A percentile compares a stretch with the other conserved stretches of the same genome.
Conservation (phyloP, 2,888 invertebrate genomes). For the Teleiodes luculella region DNA sequence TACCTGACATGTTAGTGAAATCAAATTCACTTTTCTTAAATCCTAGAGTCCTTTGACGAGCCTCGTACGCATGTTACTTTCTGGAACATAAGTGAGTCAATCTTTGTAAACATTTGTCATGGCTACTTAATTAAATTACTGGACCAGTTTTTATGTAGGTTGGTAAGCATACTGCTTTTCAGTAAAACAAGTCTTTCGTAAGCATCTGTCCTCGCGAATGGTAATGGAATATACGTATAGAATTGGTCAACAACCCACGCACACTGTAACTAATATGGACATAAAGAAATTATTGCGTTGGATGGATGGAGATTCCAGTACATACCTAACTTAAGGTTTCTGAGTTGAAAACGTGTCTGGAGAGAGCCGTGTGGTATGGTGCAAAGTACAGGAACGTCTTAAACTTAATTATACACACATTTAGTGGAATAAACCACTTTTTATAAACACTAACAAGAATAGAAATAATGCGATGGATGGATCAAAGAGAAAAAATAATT, state of each 20-base stretch:
- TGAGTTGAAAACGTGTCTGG: constrained; percentile 31
- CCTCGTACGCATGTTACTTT: constrained; percentile 55
- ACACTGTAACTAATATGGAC: constrained; percentile 49
- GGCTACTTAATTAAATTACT: constrained; percentile 2
- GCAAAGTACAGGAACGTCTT: not conserved
- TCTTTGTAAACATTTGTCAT: constrained; percentile 2
- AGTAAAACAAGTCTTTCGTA: not conserved
- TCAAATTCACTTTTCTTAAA: constrained; percentile 42
- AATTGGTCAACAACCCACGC: constrained; percentile 66
- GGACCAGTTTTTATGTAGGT: constrained; percentile 12
- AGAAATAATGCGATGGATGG: too few species aligned
- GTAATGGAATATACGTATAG: constrained; percentile 20
- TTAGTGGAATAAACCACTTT: too few species aligned
- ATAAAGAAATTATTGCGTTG: constrained; percentile 39
- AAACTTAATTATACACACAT: too few species aligned
- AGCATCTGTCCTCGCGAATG: not conserved
- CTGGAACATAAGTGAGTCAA: constrained; percentile 45
- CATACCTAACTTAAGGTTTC: constrained; percentile 47
- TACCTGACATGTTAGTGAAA: constrained; percentile 75
- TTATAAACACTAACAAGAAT: too few species aligned
- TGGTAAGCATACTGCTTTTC: not conserved
- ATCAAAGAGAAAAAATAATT: too few species aligned
- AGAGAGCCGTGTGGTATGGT: constrained; percentile 2
- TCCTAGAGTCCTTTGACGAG: constrained; percentile 41
- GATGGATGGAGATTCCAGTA: constrained; percentile 23